A percentile compares a stretch with the other conserved stretches of the same genome.
Evolutionary conservation across 1,140 invertebrate species (phyloP).

Genomic region (Pseudomyrmex sp.): DNA sequence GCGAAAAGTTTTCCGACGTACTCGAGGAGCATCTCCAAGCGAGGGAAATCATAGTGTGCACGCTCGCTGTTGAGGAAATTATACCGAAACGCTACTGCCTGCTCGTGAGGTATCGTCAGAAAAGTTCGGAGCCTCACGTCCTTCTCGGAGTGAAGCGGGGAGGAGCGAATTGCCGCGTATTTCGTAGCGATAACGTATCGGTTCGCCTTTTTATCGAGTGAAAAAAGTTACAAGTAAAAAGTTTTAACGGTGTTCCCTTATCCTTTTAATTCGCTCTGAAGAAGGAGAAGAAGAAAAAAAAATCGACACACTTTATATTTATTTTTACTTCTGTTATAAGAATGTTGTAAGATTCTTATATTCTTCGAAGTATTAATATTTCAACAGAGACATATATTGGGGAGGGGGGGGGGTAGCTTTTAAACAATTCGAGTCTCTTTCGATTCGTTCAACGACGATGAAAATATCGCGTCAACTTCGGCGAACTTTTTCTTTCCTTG

Average conservation of each 20-base stretch:
- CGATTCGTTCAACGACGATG: neutral
- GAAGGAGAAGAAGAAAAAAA: neutral
- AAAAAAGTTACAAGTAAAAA: constrained; percentile 7
- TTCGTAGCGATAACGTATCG: constrained; percentile 7
- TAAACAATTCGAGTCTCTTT: neutral
- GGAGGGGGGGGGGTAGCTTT: no score
- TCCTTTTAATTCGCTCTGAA: constrained; percentile 1
- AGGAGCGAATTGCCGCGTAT: constrained; percentile 26
- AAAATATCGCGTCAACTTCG: constrained; percentile 24
- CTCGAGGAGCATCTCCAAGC: constrained; percentile 34
- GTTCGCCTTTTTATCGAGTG: constrained; percentile 6
- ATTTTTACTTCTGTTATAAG: no score
- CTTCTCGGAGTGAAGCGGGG: neutral
- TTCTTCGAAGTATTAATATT: neutral
- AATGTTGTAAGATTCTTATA: neutral
- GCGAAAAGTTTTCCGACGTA: constrained; percentile 47
- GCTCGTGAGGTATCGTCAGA: constrained; percentile 17
- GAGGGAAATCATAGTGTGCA: constrained; percentile 51
- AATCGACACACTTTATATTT: neutral
- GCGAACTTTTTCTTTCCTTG: neutral
- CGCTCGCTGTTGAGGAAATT: constrained; percentile 39
- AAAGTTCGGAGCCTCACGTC: constrained; percentile 30
- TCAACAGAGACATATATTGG: neutral
- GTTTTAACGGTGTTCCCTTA: constrained; percentile 12
- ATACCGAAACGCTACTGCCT: constrained; percentile 30